Percentiles rank a stretch among this genome's conserved stretches.
Evolutionary conservation across 2,888 invertebrate genomes (phyloP).

Genomic region (Chrysolina americana): DNA sequence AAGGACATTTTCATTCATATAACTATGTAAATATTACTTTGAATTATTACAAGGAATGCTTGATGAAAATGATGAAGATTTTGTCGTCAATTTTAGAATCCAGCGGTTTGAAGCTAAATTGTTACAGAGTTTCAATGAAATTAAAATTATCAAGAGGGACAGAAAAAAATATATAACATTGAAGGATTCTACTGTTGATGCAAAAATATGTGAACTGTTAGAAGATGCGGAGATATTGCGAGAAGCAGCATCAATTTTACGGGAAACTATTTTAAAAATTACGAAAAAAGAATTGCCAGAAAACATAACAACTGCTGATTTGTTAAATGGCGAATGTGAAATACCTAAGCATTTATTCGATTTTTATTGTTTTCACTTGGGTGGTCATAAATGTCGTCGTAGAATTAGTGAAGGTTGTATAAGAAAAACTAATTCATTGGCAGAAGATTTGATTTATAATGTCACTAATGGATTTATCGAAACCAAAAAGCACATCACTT

Average conservation of each 20-base stretch:
- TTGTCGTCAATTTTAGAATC: neutral
- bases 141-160: neutral
- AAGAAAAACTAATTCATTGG: conserved; percentile 42
- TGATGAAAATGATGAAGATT: conserved; percentile 1
- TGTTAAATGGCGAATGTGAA: conserved; percentile 33
- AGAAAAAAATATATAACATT: neutral
- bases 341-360: conserved; percentile 29
- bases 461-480: conserved; percentile 22
- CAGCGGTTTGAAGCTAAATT: conserved; percentile 1
- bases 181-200: conserved; percentile 1
- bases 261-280: neutral
- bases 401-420: neutral
- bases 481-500: conserved; percentile 24
- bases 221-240: conserved; percentile 25
- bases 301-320: conserved; percentile 41
- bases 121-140: neutral
- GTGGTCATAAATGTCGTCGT: conserved; percentile 17
- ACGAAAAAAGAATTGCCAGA: conserved; percentile 34
- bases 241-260: conserved; percentile 22
- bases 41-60: conserved; percentile 1
- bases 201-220: conserved; percentile 22
- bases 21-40: conserved; percentile 3
- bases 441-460: conserved; percentile 53
- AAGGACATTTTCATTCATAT: neutral
- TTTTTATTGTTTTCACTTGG: conserved; percentile 33